Conservation (phyloP, 2,888 invertebrate species). For the Agrotis exclamationis region DNA sequence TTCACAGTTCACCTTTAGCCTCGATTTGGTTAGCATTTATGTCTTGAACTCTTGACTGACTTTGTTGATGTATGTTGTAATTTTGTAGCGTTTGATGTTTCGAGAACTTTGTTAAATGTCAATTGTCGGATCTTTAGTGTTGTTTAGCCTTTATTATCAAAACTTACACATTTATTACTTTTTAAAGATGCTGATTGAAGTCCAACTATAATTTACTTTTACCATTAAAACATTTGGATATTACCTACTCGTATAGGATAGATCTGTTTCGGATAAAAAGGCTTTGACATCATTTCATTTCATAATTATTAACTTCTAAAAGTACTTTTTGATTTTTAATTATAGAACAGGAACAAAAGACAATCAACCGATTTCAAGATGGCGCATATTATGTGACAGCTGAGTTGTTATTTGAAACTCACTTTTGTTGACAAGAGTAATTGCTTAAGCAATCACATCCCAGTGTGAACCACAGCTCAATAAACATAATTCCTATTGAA, state of each 20-base stretch:
- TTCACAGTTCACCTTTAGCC: slow-evolving; percentile 50
- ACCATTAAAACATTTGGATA: background rate
- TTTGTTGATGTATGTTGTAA: slow-evolving; percentile 36
- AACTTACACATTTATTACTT: background rate
- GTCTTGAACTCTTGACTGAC: slow-evolving; percentile 18
- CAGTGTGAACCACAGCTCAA: slow-evolving; percentile 70
- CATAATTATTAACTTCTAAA: background rate
- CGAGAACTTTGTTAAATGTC: background rate
- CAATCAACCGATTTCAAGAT: slow-evolving; percentile 24
- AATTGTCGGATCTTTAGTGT: background rate
- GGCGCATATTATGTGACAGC: slow-evolving; percentile 26
- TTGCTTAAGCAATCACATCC: slow-evolving; percentile 51
- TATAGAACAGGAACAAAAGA: background rate
- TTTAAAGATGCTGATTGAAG: background rate
- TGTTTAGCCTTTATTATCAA: background rate
- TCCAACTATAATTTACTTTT: background rate
- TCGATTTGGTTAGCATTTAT: slow-evolving; percentile 45
- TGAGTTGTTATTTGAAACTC: slow-evolving; percentile 35
- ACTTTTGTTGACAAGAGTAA: slow-evolving; percentile 51
- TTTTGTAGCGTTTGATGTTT: slow-evolving; percentile 15
- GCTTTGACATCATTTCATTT: background rate
- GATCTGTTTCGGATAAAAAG: background rate
- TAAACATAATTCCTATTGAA: slow-evolving; percentile 75
- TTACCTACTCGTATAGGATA: too few relatives aligned
- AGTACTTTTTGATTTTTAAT: background rate